Evolutionary conservation across 1,140 invertebrate species (phyloP), one percentile per base, ranked within the genome.

Genomic region (Papilio polytes): DNA sequence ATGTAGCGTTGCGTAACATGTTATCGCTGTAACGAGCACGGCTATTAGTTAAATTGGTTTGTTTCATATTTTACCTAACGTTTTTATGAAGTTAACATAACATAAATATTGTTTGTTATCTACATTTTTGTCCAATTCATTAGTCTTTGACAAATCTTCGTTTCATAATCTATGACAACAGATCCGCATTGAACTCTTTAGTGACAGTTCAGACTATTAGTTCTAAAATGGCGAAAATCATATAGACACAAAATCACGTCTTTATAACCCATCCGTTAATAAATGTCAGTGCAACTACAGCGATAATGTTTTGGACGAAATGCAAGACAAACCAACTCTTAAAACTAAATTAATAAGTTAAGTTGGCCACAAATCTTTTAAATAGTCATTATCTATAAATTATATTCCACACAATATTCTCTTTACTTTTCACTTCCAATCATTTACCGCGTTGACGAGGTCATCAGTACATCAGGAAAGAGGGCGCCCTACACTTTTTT

Each of bases 21-120:
- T 70, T 70, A 70, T 70, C 63, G 63, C 26, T 31, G 26, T 70
- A 70, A 70, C 63, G 63, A 70, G 63, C 63, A 31, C 10, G 63
- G 12, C 26, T 4, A 70, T 70, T 70, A 70, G 63, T 70, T 31
- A 70, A 70, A 70, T 70, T 70, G 26, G 63, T 70, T 70, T 70
- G 63, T 70, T 70, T 70, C 63, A 36, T 70, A 70, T 70, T 70
- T 70, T 70, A 70, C 63, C 63, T 31, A 70, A 70, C 59, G 26
- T 63, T 63, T 63, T 63, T 70, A 70, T 70, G 63, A 26, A 70
- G 20, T 26, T 63, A 12, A 26, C 10, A 15, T 70, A 2, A 31
- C 12, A 31, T 51, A 56, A 56, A 56, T 56, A 56, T 56, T 20
- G 15, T n/a, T 56, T 53, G 51, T 53, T 53, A 56, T 18, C 53